Percentiles rank a stretch among this genome's conserved stretches.
These are phyloP conservation scores for Gallinago paraguaiae DNA, from an alignment of 2,113 vertebrate species.

Conservation along the genomic window DNA sequence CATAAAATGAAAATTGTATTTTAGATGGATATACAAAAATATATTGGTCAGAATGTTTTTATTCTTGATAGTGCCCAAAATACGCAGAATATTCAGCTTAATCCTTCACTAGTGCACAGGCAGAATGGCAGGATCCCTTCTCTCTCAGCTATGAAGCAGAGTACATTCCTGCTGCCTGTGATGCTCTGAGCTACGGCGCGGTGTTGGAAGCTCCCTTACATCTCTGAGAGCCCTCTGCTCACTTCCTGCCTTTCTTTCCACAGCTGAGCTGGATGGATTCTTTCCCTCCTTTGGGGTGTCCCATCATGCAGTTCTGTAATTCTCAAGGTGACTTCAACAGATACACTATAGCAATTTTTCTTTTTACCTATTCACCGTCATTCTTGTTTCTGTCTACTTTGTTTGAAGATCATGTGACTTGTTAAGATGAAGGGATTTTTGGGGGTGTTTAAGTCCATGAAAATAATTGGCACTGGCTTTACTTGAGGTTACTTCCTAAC, in stretches of 20 bases:
- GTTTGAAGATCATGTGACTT: not conserved
- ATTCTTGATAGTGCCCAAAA: not conserved
- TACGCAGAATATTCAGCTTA: not conserved
- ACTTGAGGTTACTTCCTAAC: not conserved
- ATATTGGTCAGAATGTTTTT: not conserved
- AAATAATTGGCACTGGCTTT: not conserved
- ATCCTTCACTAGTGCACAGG: not conserved
- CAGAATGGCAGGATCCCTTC: not conserved
- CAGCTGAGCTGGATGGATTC: not conserved
- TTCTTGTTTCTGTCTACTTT: not conserved
- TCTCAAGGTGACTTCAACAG: not conserved
- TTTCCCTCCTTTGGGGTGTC: not conserved
- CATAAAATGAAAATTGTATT: not conserved
- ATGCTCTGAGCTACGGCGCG: not conserved
- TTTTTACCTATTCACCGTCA: not conserved
- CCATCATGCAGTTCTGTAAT: not conserved
- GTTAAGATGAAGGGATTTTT: not conserved
- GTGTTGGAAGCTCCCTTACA: not conserved
- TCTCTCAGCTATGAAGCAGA: not conserved
- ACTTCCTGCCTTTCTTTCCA: not conserved
- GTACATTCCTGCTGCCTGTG: not conserved
- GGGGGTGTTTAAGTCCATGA: not conserved
- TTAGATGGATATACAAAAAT: not conserved
- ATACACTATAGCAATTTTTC: not conserved
- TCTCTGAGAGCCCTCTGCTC: not conserved